Conservation (phyloP, 2,797 vertebrate species). For the Mastacembelus armatus region DNA sequence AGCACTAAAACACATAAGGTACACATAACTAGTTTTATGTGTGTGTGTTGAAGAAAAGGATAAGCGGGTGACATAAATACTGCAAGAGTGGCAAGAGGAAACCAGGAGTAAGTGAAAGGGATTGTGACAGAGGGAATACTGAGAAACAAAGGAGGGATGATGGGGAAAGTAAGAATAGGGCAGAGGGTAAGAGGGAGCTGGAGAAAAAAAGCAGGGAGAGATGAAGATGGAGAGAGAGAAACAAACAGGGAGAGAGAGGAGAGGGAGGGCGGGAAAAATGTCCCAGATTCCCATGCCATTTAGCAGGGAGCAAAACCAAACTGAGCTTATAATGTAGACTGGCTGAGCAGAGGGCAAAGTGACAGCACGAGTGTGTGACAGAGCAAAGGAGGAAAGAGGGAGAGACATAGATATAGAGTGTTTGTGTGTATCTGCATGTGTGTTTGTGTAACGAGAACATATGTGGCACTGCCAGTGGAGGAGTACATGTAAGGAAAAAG, state of each 20-base stretch:
- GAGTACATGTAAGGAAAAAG: slow-evolving; percentile 56
- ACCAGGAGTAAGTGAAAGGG: slow-evolving; percentile 50
- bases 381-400: background rate
- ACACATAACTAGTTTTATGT: background rate
- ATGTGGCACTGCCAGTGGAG: slow-evolving; percentile 63
- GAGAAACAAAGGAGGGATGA: slow-evolving; percentile 66
- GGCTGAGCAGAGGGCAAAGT: slow-evolving; percentile 72
- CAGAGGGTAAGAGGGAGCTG: slow-evolving; percentile 55
- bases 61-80: slow-evolving; percentile 7
- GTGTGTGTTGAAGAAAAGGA: slow-evolving; percentile 19
- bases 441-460: slow-evolving; percentile 61
- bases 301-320: slow-evolving; percentile 77
- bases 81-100: slow-evolving; percentile 31
- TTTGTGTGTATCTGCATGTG: slow-evolving; percentile 38
- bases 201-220: slow-evolving; percentile 31
- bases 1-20: background rate
- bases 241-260: slow-evolving; percentile 34
- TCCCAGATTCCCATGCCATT: slow-evolving; percentile 81
- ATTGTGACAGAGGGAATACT: slow-evolving; percentile 59
- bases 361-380: slow-evolving; percentile 58
- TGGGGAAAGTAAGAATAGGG: slow-evolving; percentile 59
- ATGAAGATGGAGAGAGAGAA: slow-evolving; percentile 38
- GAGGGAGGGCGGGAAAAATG: slow-evolving; percentile 55
- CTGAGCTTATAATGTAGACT: slow-evolving; percentile 74
- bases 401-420: slow-evolving; percentile 19